Evolutionary conservation across 2,888 invertebrate genomes (phyloP).

Genomic region (Entomobrya proxima): DNA sequence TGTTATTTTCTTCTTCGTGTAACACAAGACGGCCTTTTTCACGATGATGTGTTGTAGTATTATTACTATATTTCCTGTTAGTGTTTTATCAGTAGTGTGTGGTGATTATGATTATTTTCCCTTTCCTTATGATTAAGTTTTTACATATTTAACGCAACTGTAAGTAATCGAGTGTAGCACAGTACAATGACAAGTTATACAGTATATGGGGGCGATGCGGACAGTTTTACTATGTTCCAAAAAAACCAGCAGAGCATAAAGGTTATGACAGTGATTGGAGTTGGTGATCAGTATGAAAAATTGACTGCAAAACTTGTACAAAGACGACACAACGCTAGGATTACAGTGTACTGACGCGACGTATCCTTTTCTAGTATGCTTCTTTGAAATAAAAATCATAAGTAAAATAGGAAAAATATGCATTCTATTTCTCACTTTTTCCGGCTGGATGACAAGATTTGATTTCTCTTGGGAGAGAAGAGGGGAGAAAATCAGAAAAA

Average conservation of each 20-base stretch:
- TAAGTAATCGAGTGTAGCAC: too few relatives aligned
- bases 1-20: background rate
- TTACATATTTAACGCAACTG: too few relatives aligned
- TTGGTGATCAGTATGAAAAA: background rate
- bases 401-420: background rate
- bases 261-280: background rate
- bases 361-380: background rate
- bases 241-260: background rate
- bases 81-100: too few relatives aligned
- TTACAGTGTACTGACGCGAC: background rate
- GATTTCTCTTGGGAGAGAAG: background rate
- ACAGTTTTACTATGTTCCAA: background rate
- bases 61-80: too few relatives aligned
- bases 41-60: too few relatives aligned
- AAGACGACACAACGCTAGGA: background rate
- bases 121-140: too few relatives aligned
- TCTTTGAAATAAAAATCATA: background rate
- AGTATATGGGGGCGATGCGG: too few relatives aligned
- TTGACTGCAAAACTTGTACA: background rate
- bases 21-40: too few relatives aligned
- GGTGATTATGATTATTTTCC: too few relatives aligned
- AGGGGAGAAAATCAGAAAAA: background rate
- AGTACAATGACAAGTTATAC: too few relatives aligned
- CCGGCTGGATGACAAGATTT: conserved; percentile 15
- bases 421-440: background rate